These are phyloP conservation scores for Keiferia lycopersicella DNA, from an alignment of 2,888 invertebrate genomes.

Conservation along the genomic window DNA sequence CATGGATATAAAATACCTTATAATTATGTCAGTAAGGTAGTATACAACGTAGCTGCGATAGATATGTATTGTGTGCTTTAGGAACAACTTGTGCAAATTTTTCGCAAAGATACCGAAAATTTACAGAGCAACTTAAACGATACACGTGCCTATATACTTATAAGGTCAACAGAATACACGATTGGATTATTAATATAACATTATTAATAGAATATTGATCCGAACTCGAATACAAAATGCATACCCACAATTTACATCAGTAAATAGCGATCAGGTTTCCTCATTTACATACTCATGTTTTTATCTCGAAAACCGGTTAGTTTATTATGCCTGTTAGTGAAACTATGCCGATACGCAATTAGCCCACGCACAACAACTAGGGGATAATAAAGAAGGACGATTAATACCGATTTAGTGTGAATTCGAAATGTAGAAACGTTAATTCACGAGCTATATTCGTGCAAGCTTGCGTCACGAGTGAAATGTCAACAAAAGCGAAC, in stretches of 20 bases:
- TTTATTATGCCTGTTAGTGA: conserved; percentile 23
- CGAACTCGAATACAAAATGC: conserved; percentile 16
- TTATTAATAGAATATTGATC: conserved; percentile 48
- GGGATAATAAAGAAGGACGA: conserved; percentile 29
- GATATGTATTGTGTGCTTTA: conserved; percentile 32
- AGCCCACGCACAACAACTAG: conserved; percentile 19
- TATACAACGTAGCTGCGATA: neutral
- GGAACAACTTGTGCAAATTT: conserved; percentile 58
- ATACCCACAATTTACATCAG: too few relatives aligned
- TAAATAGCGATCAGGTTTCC: conserved; percentile 38
- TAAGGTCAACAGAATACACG: conserved; percentile 62
- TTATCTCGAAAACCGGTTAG: conserved; percentile 35
- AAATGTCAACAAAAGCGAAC: conserved; percentile 39
- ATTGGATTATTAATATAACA: too few relatives aligned
- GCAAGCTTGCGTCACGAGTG: conserved; percentile 35
- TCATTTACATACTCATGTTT: conserved; percentile 28
- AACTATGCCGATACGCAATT: conserved; percentile 24
- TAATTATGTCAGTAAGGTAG: neutral
- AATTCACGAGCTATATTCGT: conserved; percentile 5
- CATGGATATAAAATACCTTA: neutral
- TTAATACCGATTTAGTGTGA: conserved; percentile 17
- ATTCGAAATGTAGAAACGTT: neutral
- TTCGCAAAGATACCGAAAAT: conserved; percentile 50
- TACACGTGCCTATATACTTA: conserved; percentile 35
- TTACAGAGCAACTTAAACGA: conserved; percentile 44